These are phyloP conservation scores for Caenorhabditis panamensis DNA, from an alignment of 2,888 invertebrate genomes.

Conservation along the genomic window DNA sequence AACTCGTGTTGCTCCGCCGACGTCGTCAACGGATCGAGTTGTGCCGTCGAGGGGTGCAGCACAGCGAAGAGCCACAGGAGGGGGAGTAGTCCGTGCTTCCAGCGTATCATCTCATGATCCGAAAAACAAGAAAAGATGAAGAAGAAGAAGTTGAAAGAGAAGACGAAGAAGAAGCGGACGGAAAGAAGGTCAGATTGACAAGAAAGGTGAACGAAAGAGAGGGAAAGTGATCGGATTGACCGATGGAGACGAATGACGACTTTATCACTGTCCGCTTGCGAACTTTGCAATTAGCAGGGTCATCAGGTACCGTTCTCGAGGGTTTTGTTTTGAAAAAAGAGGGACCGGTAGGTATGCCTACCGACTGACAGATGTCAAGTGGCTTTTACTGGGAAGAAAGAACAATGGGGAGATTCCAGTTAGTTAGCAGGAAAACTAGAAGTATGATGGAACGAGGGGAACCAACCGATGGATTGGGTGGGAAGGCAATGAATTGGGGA, in stretches of 20 bases:
- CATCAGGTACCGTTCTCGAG: constrained; percentile 13
- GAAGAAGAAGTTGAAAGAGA: constrained; percentile 16
- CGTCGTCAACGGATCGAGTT: constrained; percentile 44
- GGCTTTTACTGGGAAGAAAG: constrained; percentile 24
- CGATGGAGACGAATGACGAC: constrained; percentile 14
- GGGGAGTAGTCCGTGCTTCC: constrained; percentile 42
- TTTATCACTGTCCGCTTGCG: constrained; percentile 36
- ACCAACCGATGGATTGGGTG: not conserved
- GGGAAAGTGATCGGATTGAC: constrained; percentile 51
- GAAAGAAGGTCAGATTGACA: constrained; percentile 54
- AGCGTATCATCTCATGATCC: constrained; percentile 64
- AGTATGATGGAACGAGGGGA: constrained; percentile 8
- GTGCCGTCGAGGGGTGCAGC: constrained; percentile 30
- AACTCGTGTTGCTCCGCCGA: constrained; percentile 56
- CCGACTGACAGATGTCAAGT: constrained; percentile 24
- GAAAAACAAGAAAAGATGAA: constrained; percentile 13
- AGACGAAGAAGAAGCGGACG: constrained; percentile 47
- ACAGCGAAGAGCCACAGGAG: constrained; percentile 38
- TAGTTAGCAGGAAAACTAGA: constrained; percentile 28
- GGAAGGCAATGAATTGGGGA: not conserved
- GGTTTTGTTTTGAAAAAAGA: constrained; percentile 3
- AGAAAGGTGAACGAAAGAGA: constrained; percentile 51
- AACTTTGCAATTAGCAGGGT: constrained; percentile 39
- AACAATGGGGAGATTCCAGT: constrained; percentile 15
- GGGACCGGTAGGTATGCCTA: not conserved